phyloP scores from a whole-genome alignment of 2,888 invertebrate genomes.

The Nesidiocoris tenuis region DNA sequence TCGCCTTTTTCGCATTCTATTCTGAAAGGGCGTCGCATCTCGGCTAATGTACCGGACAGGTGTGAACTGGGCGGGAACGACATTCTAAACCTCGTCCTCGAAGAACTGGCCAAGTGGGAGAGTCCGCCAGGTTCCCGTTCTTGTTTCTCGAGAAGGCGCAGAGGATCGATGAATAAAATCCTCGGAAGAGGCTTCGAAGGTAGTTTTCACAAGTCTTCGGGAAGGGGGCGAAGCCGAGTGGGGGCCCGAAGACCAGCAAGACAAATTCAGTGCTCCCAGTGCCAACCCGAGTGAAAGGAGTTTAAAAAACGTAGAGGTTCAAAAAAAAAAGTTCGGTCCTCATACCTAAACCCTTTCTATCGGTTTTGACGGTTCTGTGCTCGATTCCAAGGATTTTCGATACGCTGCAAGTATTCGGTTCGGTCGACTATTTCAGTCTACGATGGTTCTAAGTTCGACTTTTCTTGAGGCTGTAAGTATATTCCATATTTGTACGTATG shows the following conservation, averaged over 20 bases:
- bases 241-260: background rate
- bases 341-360: background rate
- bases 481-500: background rate
- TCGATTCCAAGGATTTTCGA: background rate
- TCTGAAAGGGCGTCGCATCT: no score
- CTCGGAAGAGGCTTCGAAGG: no score
- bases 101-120: no score
- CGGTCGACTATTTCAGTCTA: background rate
- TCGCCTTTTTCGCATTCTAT: no score
- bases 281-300: constrained; percentile 20
- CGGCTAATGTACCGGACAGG: no score
- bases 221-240: background rate
- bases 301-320: constrained; percentile 9
- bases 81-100: no score
- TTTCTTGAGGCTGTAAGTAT: constrained; percentile 23
- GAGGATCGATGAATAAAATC: no score
- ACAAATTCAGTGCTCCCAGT: constrained; percentile 12
- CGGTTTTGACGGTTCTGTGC: background rate
- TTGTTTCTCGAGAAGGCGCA: no score
- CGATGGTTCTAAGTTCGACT: constrained; percentile 24
- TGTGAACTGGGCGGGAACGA: no score
- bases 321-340: background rate
- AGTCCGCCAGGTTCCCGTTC: no score
- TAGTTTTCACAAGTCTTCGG: background rate
- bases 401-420: background rate